Conservation (phyloP, 2,888 invertebrate species). For the Nipponacmea schrenckii region DNA sequence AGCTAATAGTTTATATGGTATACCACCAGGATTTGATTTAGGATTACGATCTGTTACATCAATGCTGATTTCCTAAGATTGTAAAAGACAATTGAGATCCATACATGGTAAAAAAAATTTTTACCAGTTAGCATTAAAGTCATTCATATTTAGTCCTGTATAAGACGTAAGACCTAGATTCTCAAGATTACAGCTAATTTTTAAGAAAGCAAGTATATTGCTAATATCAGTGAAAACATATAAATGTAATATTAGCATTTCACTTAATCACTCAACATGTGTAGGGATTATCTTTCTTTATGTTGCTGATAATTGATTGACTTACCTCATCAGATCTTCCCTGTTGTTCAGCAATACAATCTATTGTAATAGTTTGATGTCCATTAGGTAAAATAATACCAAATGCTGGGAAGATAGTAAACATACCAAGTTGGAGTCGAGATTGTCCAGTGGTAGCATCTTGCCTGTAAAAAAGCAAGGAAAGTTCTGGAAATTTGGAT, state of each 20-base stretch:
- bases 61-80: conserved; percentile 62
- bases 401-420: conserved; percentile 66
- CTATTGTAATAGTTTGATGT: conserved; percentile 63
- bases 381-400: conserved; percentile 62
- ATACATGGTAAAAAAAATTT: background rate
- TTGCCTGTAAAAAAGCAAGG: conserved; percentile 43
- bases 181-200: background rate
- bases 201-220: background rate
- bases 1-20: conserved; percentile 64
- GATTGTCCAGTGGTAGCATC: conserved; percentile 61
- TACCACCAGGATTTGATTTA: conserved; percentile 56
- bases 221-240: background rate
- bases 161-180: background rate
- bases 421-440: conserved; percentile 63
- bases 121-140: background rate
- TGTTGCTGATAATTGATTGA: background rate
- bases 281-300: no score
- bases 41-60: conserved; percentile 67
- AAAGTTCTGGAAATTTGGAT: no score
- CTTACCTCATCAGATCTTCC: conserved; percentile 64
- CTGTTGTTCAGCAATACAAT: conserved; percentile 64
- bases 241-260: no score
- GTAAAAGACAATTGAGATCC: background rate
- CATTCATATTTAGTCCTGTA: background rate
- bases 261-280: no score